These are phyloP conservation scores for Neoseiulus cucumeris DNA, from an alignment of 1,140 invertebrate species.

Conservation along the genomic window DNA sequence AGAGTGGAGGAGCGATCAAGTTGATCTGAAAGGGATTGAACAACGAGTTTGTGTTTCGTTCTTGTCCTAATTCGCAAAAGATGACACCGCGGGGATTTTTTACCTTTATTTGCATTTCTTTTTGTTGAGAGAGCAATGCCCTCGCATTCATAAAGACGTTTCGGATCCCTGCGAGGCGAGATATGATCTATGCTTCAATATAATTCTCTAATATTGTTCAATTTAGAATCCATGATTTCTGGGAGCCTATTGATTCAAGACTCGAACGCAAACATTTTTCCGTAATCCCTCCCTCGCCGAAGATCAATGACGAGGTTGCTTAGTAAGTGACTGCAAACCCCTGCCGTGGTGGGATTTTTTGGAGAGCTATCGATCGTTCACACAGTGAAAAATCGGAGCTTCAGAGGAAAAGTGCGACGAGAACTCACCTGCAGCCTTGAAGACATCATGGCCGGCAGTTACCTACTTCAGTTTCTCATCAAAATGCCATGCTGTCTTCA, in stretches of 20 bases:
- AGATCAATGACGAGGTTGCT: too few species aligned
- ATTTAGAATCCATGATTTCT: background rate
- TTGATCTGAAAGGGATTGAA: conserved; percentile 46
- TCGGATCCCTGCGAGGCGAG: conserved; percentile 53
- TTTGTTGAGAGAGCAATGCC: conserved; percentile 75
- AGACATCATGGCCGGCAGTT: conserved; percentile 86
- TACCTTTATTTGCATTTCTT: conserved; percentile 77
- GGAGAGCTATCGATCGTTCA: too few species aligned
- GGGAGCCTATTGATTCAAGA: background rate
- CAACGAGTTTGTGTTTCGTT: conserved; percentile 7
- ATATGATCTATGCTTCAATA: conserved; percentile 23
- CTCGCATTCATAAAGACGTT: conserved; percentile 82
- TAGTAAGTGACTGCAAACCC: too few species aligned
- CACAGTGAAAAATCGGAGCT: too few species aligned
- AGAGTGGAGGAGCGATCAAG: conserved; percentile 90
- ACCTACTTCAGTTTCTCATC: conserved; percentile 94
- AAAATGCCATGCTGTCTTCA: conserved; percentile 96
- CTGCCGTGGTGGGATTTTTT: too few species aligned
- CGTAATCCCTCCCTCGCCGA: too few species aligned
- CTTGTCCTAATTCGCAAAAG: too few species aligned
- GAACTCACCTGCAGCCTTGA: conserved; percentile 86
- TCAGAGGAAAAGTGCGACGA: background rate
- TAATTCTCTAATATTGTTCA: conserved; percentile 10
- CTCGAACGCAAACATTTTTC: too few species aligned
- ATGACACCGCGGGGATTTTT: background rate